phyloP scores from a whole-genome alignment of 2,797 vertebrate genomes.

The Peromyscus aztecus region DNA sequence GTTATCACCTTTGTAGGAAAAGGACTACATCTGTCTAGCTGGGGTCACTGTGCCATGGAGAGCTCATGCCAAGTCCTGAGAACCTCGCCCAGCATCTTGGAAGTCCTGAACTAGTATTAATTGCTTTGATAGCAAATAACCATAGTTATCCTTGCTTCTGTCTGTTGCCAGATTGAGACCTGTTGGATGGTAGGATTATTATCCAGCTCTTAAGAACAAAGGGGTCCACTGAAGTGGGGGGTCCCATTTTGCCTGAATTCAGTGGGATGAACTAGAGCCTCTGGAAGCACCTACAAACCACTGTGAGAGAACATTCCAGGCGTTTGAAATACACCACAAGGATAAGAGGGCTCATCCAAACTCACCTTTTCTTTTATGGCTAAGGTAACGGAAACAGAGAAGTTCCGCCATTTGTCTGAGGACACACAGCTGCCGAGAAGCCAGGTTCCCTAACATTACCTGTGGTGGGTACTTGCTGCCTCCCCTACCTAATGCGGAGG shows the following conservation, averaged over 20 bases:
- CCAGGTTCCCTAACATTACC: neutral
- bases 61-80: neutral
- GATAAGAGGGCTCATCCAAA: neutral
- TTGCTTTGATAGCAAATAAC: neutral
- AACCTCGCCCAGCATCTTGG: neutral
- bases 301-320: neutral
- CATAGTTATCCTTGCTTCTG: neutral
- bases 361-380: neutral
- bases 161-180: neutral
- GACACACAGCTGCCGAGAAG: neutral
- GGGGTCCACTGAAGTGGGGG: neutral
- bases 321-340: neutral
- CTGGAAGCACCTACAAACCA: neutral
- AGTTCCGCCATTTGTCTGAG: neutral
- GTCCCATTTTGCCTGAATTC: neutral
- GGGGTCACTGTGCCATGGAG: neutral
- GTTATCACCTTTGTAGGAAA: neutral
- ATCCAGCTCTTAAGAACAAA: neutral
- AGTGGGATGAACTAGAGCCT: neutral
- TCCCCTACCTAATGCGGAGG: neutral
- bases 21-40: neutral
- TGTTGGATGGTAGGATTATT: neutral
- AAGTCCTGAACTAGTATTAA: neutral
- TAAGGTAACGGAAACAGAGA: conserved; percentile 41
- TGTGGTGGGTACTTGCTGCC: neutral